Evolutionary conservation across 2,113 vertebrate species (phyloP).

Genomic region (Leucopternis melanops): DNA sequence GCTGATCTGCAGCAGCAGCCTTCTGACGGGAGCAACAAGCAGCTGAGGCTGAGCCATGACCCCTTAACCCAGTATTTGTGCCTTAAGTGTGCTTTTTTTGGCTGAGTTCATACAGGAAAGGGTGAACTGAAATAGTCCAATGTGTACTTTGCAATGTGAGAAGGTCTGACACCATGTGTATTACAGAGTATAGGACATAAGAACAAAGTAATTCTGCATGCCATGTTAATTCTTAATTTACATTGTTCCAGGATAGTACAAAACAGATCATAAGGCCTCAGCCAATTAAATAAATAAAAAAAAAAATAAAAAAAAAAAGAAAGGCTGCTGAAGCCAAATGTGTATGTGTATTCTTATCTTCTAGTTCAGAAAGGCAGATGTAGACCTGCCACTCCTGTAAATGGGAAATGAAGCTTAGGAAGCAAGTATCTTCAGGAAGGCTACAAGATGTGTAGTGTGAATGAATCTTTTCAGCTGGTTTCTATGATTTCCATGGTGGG

Average conservation of each 20-base stretch:
- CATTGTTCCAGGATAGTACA: neutral
- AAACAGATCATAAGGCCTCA: neutral
- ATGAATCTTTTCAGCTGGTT: neutral
- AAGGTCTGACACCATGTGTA: neutral
- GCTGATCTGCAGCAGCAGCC: neutral
- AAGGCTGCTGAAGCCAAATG: neutral
- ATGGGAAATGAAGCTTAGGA: neutral
- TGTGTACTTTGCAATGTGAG: neutral
- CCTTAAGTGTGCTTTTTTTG: neutral
- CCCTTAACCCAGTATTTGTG: neutral
- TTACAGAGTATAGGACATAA: neutral
- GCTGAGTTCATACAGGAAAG: neutral
- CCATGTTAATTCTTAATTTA: neutral
- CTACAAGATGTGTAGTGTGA: neutral
- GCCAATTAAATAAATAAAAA: neutral
- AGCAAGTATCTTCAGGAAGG: neutral
- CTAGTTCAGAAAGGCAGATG: neutral
- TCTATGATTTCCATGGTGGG: neutral
- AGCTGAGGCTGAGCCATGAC: neutral
- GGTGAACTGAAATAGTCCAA: neutral
- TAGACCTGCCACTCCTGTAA: neutral
- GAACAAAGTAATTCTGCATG: neutral
- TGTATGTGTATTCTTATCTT: neutral
- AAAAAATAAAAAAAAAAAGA: neutral
- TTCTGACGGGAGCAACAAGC: neutral